Percentiles rank a stretch among this genome's conserved stretches.
Conservation (phyloP, 2,888 invertebrate species). For the Vandiemenella viatica region DNA sequence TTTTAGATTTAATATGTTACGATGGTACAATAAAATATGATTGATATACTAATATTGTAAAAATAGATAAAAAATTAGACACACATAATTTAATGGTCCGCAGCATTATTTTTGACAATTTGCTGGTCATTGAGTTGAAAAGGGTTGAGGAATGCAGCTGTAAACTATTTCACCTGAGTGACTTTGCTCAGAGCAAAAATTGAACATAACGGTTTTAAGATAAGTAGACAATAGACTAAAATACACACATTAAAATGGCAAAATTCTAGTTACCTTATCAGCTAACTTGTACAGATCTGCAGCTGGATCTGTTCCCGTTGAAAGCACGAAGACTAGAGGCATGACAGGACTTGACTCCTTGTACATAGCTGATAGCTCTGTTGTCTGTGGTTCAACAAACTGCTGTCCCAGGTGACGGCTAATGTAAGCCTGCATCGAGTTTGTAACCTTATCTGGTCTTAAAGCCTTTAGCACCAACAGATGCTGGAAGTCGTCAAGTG, state of each 20-base stretch:
- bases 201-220: too few relatives aligned
- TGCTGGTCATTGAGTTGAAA: too few relatives aligned
- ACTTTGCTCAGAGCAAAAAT: too few relatives aligned
- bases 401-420: constrained; percentile 51
- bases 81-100: too few relatives aligned
- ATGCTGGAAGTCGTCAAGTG: constrained; percentile 55
- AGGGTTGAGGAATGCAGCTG: too few relatives aligned
- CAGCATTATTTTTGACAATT: too few relatives aligned
- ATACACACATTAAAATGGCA: background rate
- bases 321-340: constrained; percentile 77
- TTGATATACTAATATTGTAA: too few relatives aligned
- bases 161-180: too few relatives aligned
- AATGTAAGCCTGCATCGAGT: constrained; percentile 63
- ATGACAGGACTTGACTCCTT: constrained; percentile 61
- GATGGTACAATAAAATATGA: too few relatives aligned
- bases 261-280: constrained; percentile 34
- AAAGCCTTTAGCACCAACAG: constrained; percentile 63
- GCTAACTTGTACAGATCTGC: constrained; percentile 67
- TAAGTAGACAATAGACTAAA: too few relatives aligned
- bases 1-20: too few relatives aligned
- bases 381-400: constrained; percentile 75
- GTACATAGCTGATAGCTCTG: constrained; percentile 65
- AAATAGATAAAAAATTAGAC: too few relatives aligned
- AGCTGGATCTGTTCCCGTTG: constrained; percentile 82
- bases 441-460: constrained; percentile 69